A percentile compares a stretch with the other conserved stretches of the same genome.
Conservation (phyloP, 2,113 vertebrate genomes). For the Rattus rattus region DNA sequence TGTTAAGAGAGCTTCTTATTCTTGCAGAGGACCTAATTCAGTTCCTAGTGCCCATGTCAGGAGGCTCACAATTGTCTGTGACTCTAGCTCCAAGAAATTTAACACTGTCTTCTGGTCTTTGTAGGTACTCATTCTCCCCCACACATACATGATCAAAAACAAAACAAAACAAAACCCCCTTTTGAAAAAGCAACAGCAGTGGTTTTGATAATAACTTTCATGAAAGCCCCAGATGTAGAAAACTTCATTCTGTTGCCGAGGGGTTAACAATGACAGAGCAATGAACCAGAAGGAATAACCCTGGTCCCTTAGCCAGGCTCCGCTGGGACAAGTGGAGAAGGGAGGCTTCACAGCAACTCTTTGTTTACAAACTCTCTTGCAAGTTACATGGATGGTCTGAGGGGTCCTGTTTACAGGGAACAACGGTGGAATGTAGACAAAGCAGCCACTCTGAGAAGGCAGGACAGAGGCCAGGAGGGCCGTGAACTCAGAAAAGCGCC, state of each 20-base stretch:
- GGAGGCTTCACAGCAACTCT: not conserved
- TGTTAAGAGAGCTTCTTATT: not conserved
- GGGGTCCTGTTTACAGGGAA: slow-evolving; percentile 68
- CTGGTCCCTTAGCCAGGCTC: not conserved
- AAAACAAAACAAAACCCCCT: not conserved
- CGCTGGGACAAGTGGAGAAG: not conserved
- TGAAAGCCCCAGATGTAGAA: not conserved
- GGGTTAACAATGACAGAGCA: not conserved
- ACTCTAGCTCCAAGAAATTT: not conserved
- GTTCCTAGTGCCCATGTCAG: not conserved
- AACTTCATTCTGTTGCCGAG: not conserved
- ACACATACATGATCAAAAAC: no score
- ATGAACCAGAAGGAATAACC: not conserved
- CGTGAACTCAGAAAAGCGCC: not conserved
- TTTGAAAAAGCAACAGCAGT: not conserved
- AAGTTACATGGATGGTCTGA: slow-evolving; percentile 38
- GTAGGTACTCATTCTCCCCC: not conserved
- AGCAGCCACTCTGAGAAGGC: slow-evolving; percentile 38
- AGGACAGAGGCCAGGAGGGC: slow-evolving; percentile 60
- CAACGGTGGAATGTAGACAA: slow-evolving; percentile 65
- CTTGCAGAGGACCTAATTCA: not conserved
- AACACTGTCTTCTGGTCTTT: not conserved
- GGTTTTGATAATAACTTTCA: not conserved
- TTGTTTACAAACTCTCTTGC: slow-evolving; percentile 45
- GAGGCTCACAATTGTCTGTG: not conserved